Evolutionary conservation across 2,797 vertebrate genomes (phyloP), one percentile per base, ranked within the genome.

Genomic region (Eptatretus atami): DNA sequence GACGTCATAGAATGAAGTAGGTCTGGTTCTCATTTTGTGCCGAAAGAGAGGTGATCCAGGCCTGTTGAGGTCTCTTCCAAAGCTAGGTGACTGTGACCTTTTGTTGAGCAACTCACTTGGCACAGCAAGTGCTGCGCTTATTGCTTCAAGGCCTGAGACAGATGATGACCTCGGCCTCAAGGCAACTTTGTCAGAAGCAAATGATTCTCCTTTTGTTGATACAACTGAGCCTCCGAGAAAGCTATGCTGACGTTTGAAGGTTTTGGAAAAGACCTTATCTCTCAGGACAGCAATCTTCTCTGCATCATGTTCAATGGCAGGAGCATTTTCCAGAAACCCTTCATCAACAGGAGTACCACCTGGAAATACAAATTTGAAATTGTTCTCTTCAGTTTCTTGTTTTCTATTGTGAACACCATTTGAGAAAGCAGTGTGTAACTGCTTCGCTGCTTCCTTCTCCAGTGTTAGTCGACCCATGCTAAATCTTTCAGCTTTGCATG

Each of bases 361-460:
- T 1, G 95, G 96, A 52, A 90, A 90, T 1, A 90, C 95, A 74
- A 99, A 99, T 74, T 99, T 99, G 2, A 88, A 98, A 70, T 96
- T 86, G 74, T 96, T 98, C 69, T 95, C 90, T 68, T 98, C 92
- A 76, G 96, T 84, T 70, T 86, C 86, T 71, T 93, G 92, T 72
- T 96, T 99, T 66, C 92, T 80, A 72, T 96, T 90, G 69, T 98
- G 96, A 75, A 85, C 96, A 69, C 90, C 83, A 72, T 96, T 99
- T 1, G 87, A 83, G 65, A 88, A 67, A 1, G 92, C 90, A 0
- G 92, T 90, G 12, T 82, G 87, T 66, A 92, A 71, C 72, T 81
- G 93, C 73, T 98, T 99, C 54, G 90, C 78, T 2, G 83, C 75
- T 25, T 61, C 57, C 25, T 61, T 61, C 57, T 61, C 57, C 68